Evolutionary conservation across 2,888 invertebrate species (phyloP), one percentile per base, ranked within the genome.

Genomic region (Vanessa cardui): DNA sequence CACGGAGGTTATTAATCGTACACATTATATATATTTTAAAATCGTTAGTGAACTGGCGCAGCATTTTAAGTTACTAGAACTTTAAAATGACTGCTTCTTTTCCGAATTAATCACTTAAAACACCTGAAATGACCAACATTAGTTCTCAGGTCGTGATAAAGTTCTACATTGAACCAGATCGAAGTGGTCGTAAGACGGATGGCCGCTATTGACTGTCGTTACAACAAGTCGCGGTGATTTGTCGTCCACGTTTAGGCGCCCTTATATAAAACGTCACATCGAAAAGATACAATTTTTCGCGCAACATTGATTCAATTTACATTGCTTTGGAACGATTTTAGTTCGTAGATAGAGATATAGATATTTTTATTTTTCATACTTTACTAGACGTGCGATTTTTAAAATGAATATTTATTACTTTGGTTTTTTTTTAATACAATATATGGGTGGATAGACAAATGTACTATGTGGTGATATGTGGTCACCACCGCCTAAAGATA

Each of bases 301-400:
- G 85, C 85, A 83, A 86, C 86, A 86, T 86, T 84, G 83, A 87
- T 86, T 87, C 87, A 84, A 87, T 87, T 87, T 86, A 80, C 82
- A 80, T 81, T 82, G 81, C 83, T 81, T 78, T 81, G 80, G 79
- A 86, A 82, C 80, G 82, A 85, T 85, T 85, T 85, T 83, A 78
- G 80, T 80, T 68, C 56, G 18, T n/a, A 4, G 56, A 56, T 56
- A 39, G 33, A 9, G 33, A 56, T 56, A 56, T n/a, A 9, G 56
- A 56, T 56, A 56, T 18, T 8, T 16, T 33, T 56, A 56, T 56
- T 33, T 33, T 56, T 39, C 12, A 18, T 18, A 56, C n/a, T 6
- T 39, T 18, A 33, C 47, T 47, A 47, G 16, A 47, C 20, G 18
- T 18, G 18, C 39, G 9, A 18, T 18, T 12, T 56, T 20, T 26